Conservation (phyloP, 1,140 invertebrate genomes). For the Nilaparvata lugens region DNA sequence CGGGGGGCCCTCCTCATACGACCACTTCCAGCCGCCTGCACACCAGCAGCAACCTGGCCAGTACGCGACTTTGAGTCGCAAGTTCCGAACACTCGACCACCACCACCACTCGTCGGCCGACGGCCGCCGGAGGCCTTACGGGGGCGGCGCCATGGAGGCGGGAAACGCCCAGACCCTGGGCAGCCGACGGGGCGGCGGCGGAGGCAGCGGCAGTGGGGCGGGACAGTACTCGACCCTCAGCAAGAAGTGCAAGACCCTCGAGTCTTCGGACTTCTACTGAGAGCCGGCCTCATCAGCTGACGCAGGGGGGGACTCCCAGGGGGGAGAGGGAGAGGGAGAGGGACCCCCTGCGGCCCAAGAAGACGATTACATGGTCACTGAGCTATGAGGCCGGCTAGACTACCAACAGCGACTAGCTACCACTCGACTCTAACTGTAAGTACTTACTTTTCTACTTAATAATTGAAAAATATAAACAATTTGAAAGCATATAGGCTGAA, state of each 20-base stretch:
- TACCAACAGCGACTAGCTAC: too few species aligned
- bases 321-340: background rate
- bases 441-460: too few species aligned
- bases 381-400: conserved; percentile 16
- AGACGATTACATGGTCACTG: conserved; percentile 13
- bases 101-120: conserved; percentile 19
- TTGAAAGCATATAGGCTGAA: too few species aligned
- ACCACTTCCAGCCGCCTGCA: too few species aligned
- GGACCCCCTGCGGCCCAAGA: background rate
- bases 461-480: too few species aligned
- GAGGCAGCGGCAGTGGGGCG: conserved; percentile 29
- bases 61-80: conserved; percentile 52
- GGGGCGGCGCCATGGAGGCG: conserved; percentile 13
- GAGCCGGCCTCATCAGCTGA: conserved; percentile 35
- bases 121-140: background rate
- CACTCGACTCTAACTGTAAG: too few species aligned
- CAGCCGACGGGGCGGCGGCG: conserved; percentile 17
- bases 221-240: conserved; percentile 58
- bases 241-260: conserved; percentile 91
- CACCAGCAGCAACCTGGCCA: conserved; percentile 43
- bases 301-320: background rate
- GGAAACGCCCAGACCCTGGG: conserved; percentile 27
- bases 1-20: too few species aligned
- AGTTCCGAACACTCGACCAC: conserved; percentile 31
- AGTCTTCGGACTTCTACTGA: conserved; percentile 91